Base-by-base conservation (phyloP, 2,888 invertebrate genomes). In the Eupithecia tripunctaria region DNA sequence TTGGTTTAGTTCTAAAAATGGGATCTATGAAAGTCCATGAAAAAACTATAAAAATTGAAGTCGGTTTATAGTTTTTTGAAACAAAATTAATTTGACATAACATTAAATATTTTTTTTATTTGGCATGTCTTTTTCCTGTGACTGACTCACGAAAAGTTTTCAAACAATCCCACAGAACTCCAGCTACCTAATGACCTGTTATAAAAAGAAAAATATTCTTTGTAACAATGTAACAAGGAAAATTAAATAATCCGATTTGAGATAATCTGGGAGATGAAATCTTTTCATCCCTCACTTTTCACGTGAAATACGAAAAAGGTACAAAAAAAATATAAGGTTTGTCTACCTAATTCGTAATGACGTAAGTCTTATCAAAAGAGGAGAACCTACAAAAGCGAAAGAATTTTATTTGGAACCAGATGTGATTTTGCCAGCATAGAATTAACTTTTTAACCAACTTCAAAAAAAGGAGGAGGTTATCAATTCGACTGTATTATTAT, bases 201-300 rank as follows among this genome's bases (percentile, higher is more conserved):
- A 56, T 25, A 51, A 67, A 67, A 56, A 56, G 51, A 51, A 59
- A 38, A 68, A 68, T 41, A 64, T 41, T 64, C 62, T 32, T 32
- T 38, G 64, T 21, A 64, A 38, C 64, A 70, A 60, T 36, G 56
- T 73, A 63, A 70, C 67, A 73, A 73, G 69, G 70, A 65, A 70
- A 73, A 73, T 70, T 68, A 70, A 29, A 68, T 70, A 70, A 73
- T 68, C 70, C 60, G 18, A 65, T 73, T 68, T 59, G 60, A 38
- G 68, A 59, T 64, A 64, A 64, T 64, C 64, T 38, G 14, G 36
- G 36, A 65, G 70, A 65, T 73, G 59, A 70, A 73, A 65, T 66
- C 60, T 65, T 66, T 70, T 67, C 56, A 70, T 73, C 67, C 43
- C 43, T 67, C 47, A 47, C 47, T 70, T 60, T 43, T 66, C 27